A percentile compares a stretch with the other conserved stretches of the same genome.
Evolutionary conservation across 1,140 invertebrate genomes (phyloP).

Genomic region (Achroia grisella): DNA sequence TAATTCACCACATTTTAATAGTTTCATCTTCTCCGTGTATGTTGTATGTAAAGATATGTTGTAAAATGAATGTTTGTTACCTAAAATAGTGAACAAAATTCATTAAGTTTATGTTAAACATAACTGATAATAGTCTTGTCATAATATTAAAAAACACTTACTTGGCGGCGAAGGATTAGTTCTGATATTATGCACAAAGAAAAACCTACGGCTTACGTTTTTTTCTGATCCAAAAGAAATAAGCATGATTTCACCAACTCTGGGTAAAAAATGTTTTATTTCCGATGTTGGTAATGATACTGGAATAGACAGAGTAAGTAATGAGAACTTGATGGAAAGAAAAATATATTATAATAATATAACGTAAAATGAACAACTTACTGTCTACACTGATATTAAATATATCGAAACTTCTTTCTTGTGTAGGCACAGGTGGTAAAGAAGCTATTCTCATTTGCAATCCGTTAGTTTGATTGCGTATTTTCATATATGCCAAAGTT

Average conservation of each 20-base stretch:
- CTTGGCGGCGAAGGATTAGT: slow-evolving; percentile 40
- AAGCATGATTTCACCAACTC: slow-evolving; percentile 45
- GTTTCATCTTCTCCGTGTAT: slow-evolving; percentile 39
- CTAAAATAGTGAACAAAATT: slow-evolving; percentile 29
- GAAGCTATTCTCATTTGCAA: slow-evolving; percentile 42
- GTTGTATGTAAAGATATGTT: slow-evolving; percentile 38
- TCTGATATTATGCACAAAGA: slow-evolving; percentile 52
- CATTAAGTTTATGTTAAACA: not conserved
- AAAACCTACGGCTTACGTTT: slow-evolving; percentile 34
- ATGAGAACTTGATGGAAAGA: no score
- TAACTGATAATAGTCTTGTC: not conserved
- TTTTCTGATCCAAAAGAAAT: slow-evolving; percentile 39
- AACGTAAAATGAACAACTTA: slow-evolving; percentile 19
- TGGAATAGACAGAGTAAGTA: slow-evolving; percentile 17
- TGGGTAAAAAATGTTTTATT: slow-evolving; percentile 28
- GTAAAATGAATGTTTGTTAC: slow-evolving; percentile 40
- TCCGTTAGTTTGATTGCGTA: slow-evolving; percentile 20
- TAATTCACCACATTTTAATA: slow-evolving; percentile 32
- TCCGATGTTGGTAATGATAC: slow-evolving; percentile 38
- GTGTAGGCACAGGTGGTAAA: slow-evolving; percentile 32
- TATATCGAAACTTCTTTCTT: slow-evolving; percentile 35
- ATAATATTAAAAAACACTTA: slow-evolving; percentile 22
- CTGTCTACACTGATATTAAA: slow-evolving; percentile 46
- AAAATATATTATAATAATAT: no score
- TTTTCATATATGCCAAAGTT: slow-evolving; percentile 40